phyloP scores from a whole-genome alignment of 2,797 vertebrate species.

The Myotis findleyi region DNA sequence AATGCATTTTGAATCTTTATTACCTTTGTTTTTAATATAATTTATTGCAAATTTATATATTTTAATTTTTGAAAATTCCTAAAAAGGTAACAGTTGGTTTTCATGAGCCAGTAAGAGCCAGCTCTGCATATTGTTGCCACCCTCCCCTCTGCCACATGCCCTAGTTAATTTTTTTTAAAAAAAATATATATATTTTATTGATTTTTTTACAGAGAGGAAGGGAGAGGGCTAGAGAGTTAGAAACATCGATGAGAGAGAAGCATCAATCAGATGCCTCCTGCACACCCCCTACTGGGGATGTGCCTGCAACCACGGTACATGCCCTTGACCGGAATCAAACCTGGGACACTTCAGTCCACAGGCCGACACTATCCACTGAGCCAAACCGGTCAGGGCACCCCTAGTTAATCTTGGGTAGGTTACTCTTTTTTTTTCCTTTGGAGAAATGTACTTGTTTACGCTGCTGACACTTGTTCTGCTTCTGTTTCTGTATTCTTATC shows the following conservation, averaged over 20 bases:
- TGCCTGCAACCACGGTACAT: too few species aligned
- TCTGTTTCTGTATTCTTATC: neutral
- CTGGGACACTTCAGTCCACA: too few species aligned
- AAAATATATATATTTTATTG: too few species aligned
- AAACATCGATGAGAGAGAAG: too few species aligned
- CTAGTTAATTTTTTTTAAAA: neutral
- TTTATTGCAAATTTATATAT: neutral
- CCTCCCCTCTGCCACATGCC: neutral
- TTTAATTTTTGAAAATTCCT: slow-evolving; percentile 23
- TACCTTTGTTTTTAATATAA: neutral
- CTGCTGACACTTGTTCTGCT: neutral
- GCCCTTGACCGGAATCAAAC: too few species aligned
- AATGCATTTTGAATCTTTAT: neutral
- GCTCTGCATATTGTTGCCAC: neutral
- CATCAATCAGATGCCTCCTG: too few species aligned
- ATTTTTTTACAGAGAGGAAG: too few species aligned
- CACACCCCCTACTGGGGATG: too few species aligned
- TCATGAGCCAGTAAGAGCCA: neutral
- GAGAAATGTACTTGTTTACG: neutral
- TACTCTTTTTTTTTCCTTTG: neutral
- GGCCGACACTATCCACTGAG: too few species aligned
- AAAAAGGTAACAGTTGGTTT: neutral
- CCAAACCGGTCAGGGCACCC: too few species aligned
- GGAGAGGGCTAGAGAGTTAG: too few species aligned
- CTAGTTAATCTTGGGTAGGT: neutral